Percentiles rank a stretch among this genome's conserved stretches.
phyloP scores from a whole-genome alignment of 1,140 invertebrate genomes.

The Habropoda laboriosa region DNA sequence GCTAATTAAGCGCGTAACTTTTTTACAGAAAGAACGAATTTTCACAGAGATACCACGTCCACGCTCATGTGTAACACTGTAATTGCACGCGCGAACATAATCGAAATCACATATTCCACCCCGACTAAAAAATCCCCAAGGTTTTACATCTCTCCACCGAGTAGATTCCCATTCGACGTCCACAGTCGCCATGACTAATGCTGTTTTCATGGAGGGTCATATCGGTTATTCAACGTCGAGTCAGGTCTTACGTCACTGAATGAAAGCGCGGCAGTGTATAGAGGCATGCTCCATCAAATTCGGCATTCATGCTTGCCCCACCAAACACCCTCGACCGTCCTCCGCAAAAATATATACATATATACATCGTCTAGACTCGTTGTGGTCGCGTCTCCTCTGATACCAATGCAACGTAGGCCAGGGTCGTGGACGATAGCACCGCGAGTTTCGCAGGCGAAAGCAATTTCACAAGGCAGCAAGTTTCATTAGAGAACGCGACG shows the following conservation, averaged over 20 bases:
- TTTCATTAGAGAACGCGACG: conserved; percentile 26
- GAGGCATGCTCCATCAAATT: conserved; percentile 20
- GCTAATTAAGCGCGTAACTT: no score
- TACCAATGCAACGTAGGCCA: not conserved
- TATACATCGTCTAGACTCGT: not conserved
- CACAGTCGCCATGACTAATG: conserved; percentile 15
- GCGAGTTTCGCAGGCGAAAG: conserved; percentile 38
- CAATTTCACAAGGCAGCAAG: conserved; percentile 38
- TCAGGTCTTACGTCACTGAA: conserved; percentile 37
- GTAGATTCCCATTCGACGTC: not conserved
- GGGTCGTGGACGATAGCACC: not conserved
- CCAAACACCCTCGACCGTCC: not conserved
- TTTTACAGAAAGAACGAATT: no score
- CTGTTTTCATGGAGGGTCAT: conserved; percentile 12
- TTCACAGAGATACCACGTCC: no score
- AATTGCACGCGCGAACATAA: no score
- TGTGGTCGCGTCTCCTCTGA: not conserved
- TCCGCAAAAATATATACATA: conserved; percentile 17
- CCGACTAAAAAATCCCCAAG: no score
- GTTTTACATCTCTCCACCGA: not conserved
- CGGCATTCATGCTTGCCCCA: not conserved
- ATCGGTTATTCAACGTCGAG: conserved; percentile 46
- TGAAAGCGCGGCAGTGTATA: not conserved
- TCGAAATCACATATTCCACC: no score
- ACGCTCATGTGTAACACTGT: no score